Conservation (phyloP, 2,113 vertebrate genomes). For the Acinonyx jubatus region DNA sequence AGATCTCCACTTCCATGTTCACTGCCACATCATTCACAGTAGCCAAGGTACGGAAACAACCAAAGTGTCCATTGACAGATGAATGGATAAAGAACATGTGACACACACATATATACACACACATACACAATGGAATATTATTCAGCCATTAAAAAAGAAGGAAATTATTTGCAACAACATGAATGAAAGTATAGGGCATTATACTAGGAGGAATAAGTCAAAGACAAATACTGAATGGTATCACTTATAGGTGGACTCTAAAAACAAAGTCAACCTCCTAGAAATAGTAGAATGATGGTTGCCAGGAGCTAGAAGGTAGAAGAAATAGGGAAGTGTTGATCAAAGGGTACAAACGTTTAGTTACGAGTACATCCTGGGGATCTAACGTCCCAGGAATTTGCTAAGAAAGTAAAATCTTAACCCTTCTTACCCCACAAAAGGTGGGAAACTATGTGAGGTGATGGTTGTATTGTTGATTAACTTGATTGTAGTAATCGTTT, state of each 20-base stretch:
- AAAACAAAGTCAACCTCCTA: neutral
- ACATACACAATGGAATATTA: neutral
- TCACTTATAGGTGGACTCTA: neutral
- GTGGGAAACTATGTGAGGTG: neutral
- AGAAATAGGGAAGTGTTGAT: neutral
- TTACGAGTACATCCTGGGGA: neutral
- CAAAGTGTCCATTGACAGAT: neutral
- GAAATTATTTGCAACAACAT: neutral
- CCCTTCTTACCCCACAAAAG: neutral
- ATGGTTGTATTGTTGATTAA: neutral
- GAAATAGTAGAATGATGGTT: neutral
- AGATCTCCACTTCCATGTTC: too few relatives aligned
- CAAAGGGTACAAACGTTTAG: neutral
- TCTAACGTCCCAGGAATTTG: neutral
- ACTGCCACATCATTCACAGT: neutral
- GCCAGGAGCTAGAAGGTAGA: neutral
- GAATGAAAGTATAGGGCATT: neutral
- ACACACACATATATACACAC: fast-evolving
- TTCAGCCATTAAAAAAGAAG: neutral
- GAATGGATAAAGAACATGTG: neutral
- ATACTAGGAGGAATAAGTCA: constrained; percentile 5
- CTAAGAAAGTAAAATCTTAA: neutral
- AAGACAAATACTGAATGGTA: neutral
- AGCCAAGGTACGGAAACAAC: neutral
- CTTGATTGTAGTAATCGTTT: neutral